A percentile compares a stretch with the other conserved stretches of the same genome.
Evolutionary conservation across 2,888 invertebrate species (phyloP).

Genomic region (Mimumesa dahlbomi): DNA sequence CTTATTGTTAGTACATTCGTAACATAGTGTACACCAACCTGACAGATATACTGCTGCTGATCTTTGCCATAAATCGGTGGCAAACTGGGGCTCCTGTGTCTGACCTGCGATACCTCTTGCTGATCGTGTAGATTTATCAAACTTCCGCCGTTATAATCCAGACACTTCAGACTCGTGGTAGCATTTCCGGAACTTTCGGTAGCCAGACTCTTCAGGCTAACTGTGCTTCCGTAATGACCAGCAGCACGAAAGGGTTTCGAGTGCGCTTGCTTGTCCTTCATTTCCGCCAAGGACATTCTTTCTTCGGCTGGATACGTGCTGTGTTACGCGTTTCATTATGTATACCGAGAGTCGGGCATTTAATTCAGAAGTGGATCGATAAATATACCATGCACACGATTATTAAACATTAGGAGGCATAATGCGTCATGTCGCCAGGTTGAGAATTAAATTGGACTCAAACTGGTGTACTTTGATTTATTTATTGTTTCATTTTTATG

Average conservation of each 20-base stretch:
- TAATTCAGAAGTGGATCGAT: constrained; percentile 33
- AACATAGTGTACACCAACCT: too few relatives aligned
- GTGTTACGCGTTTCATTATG: constrained; percentile 30
- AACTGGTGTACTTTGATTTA: too few relatives aligned
- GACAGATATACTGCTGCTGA: constrained; percentile 76
- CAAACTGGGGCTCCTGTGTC: constrained; percentile 85
- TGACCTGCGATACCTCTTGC: constrained; percentile 80
- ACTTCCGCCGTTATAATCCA: constrained; percentile 70
- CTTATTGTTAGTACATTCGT: too few relatives aligned
- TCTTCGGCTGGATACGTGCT: constrained; percentile 56
- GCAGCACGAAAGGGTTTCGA: constrained; percentile 65
- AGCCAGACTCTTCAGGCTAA: constrained; percentile 69
- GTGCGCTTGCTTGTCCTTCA: constrained; percentile 58
- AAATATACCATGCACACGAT: not conserved
- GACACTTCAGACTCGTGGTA: constrained; percentile 62
- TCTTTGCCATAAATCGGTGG: constrained; percentile 84
- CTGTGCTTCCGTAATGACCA: constrained; percentile 70
- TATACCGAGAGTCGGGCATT: not conserved
- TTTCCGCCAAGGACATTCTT: constrained; percentile 67
- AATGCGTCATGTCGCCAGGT: not conserved
- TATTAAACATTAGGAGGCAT: constrained; percentile 1
- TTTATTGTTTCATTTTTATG: not conserved
- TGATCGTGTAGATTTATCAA: constrained; percentile 80
- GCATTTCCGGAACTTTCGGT: constrained; percentile 62
- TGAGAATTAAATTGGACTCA: not conserved